Percentiles rank a stretch among this genome's conserved stretches.
phyloP scores from a whole-genome alignment of 2,113 vertebrate genomes.

The Setophaga coronata region DNA sequence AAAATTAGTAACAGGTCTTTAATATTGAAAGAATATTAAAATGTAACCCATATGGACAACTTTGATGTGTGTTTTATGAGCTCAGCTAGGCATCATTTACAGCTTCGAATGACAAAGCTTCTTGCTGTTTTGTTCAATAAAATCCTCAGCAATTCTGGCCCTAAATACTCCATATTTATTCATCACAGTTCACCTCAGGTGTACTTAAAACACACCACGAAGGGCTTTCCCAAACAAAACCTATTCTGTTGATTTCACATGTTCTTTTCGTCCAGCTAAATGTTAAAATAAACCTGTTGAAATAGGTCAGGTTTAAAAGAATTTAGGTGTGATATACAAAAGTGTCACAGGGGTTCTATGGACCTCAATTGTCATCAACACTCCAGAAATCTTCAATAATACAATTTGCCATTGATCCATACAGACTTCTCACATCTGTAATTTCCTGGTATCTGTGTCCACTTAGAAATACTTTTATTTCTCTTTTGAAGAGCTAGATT shows the following conservation, averaged over 20 bases:
- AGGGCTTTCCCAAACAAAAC: not conserved
- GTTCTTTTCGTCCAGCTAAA: constrained; percentile 28
- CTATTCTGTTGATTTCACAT: not conserved
- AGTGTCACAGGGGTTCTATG: not conserved
- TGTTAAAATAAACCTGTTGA: constrained; percentile 33
- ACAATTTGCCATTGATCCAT: constrained; percentile 24
- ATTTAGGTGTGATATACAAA: not conserved
- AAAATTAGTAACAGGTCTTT: constrained; percentile 74
- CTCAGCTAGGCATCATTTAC: constrained; percentile 59
- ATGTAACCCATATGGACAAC: constrained; percentile 68
- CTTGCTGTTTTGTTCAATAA: constrained; percentile 62
- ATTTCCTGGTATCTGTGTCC: not conserved
- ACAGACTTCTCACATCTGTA: not conserved
- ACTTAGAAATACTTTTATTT: not conserved
- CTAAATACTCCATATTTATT: not conserved
- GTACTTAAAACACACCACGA: not conserved
- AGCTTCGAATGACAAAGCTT: constrained; percentile 60
- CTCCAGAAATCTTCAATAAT: constrained; percentile 35
- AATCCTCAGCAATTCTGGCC: constrained; percentile 15
- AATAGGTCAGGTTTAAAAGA: constrained; percentile 28
- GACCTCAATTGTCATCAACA: constrained; percentile 11
- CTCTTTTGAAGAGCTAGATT: not conserved
- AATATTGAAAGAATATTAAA: constrained; percentile 59
- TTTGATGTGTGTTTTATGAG: constrained; percentile 67
- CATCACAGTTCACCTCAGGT: not conserved